Evolutionary conservation across 2,888 invertebrate species (phyloP), one percentile per base, ranked within the genome.

Genomic region (Oligia latruncula): DNA sequence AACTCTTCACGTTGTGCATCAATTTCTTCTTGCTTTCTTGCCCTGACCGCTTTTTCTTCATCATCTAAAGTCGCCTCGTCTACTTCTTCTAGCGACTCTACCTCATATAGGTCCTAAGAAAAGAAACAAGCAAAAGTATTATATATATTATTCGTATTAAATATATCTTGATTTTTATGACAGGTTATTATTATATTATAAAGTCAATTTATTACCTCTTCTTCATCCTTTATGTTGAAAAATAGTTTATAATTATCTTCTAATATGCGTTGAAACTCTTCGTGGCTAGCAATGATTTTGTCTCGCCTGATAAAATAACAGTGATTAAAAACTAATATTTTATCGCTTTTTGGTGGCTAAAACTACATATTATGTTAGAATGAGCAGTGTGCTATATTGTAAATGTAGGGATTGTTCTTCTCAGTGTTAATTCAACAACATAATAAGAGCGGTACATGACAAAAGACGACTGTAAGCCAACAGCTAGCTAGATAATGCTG

Each of bases 241-340:
- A 98, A 98, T 8, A 98, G 91, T 78, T 97, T 97, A 87, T 98
- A 98, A 93, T 98, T 98, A 5, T 97, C 96, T 52, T 95, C 95
- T 83, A 98, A 95, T 29, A 98, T 94, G 9, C 95, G 92, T 82
- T 97, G 92, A 64, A 98, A 97, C 79, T 98, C 97, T 9, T 93
- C 93, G 52, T 97, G 97, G 40, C 98, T 97, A 0, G 92, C 92
- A 0, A 94, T 78, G 55, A 97, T 97, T 58, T 93, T 91, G 1
- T 92, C 85, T n/a, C 95, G 94, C 74, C 97, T 97, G 90, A 49
- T 92, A 91, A 82, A 82, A 77, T 52, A 65, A 73, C 9, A 52
- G 49, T 52, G 35, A 77, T 78, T 74, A 29, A n/a, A 81, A 35
- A 43, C 2, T 13, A n/a, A 77, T 20, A n/a, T n/a, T 5, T 17